phyloP scores from a whole-genome alignment of 2,888 invertebrate genomes.

The Latrodectus hesperus region DNA sequence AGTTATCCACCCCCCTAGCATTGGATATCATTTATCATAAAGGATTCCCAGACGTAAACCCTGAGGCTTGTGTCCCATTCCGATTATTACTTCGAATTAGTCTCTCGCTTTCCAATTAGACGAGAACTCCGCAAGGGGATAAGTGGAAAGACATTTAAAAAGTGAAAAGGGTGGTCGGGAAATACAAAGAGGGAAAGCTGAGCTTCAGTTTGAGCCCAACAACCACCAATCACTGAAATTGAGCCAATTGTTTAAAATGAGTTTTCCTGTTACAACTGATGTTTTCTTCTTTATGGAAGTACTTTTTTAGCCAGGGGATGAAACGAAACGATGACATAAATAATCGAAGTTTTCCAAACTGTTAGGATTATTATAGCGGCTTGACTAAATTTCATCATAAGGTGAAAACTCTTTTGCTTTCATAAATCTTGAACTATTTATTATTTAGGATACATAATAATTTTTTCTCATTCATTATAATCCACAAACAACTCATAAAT shows the following conservation, averaged over 20 bases:
- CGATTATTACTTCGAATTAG: conserved; percentile 61
- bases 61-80: conserved; percentile 57
- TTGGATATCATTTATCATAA: conserved; percentile 65
- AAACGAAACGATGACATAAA: no score
- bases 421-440: no score
- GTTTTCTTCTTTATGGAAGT: conserved; percentile 2
- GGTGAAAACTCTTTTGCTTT: no score
- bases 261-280: conserved; percentile 19
- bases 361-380: no score
- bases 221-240: conserved; percentile 9
- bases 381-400: no score
- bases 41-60: conserved; percentile 53
- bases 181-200: neutral
- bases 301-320: no score
- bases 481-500: no score
- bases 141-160: conserved; percentile 21
- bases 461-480: no score
- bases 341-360: no score
- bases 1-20: conserved; percentile 36
- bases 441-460: no score
- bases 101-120: conserved; percentile 47
- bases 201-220: neutral
- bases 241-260: conserved; percentile 40
- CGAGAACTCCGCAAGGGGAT: conserved; percentile 29
- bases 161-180: neutral